Base-by-base conservation (phyloP, 2,888 invertebrate species). In the Leptopilina drosophilae region DNA sequence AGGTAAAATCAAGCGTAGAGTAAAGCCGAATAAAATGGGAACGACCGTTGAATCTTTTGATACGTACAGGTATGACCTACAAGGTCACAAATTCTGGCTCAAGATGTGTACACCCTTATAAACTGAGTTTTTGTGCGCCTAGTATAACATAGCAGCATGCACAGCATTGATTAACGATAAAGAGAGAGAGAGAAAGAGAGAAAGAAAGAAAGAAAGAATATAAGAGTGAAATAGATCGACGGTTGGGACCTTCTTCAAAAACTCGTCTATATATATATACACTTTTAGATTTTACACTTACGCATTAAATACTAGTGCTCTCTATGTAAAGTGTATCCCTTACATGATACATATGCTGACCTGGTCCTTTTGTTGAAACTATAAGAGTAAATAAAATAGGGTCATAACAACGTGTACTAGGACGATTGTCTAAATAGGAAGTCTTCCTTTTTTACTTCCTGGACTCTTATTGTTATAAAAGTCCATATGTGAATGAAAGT, bases 191-290 rank as follows among this genome's bases (percentile, higher is more conserved):
- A 11, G 73, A 69, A 15, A 4, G n/a, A 14, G 7, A n/a, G 81
- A 82, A 82, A 82, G 79, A 83, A 77, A 78, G 77, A 67, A 15
- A 76, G 33, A 53, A 53, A 64, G 66, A 20, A 20, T 20, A 20
- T 20, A 20, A 59, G 83, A 87, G 85, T 83, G 84, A 86, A 88
- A 87, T 85, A 78, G 85, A 87, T 86, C 86, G 87, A 86, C 88
- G 85, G 87, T 88, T 88, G 81, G 82, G 80, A 84, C 80, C 33
- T 81, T 81, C 81, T 76, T 83, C 12, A 49, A 46, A 59, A 62
- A 62, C 62, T 62, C 62, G 15, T 20, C 20, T 20, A 20, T 20
- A 20, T 33, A 33, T 42, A 42, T 42, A 42, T 62, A 62, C 20
- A 62, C 62, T 15, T 49, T 49, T 62, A 62, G 8, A 15, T 62